Evolutionary conservation across 2,797 vertebrate genomes (phyloP), one percentile per base, ranked within the genome.

Genomic region (Columba guinea): DNA sequence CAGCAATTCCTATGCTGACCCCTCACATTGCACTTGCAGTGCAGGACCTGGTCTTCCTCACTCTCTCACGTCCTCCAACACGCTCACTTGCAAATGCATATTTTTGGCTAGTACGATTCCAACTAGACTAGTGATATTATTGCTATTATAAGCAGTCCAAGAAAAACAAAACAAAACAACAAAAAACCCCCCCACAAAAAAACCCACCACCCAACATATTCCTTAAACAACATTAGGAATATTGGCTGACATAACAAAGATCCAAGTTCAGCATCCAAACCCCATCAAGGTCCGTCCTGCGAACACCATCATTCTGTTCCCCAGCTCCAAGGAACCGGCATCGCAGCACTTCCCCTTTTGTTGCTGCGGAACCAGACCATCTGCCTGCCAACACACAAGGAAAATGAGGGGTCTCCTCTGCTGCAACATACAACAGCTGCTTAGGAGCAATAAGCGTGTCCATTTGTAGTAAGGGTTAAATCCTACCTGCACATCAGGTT

Each of bases 401-500:
- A 51, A 58, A 56, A 34, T 3, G 5, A 77, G 27, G 7, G 18
- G 12, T 74, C 46, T 51, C 28, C 27, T 64, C 56, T 27, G 13
- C 1, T 55, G 32, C 58, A 70, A 44, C 34, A 9, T 71, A 18
- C 53, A 30, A 39, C 39, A 60, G 52, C 35, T 32, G 18, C 44
- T 39, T 0, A 0, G 0, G 22, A 65, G 28, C 21, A 51, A 65
- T 22, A 76, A 65, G 13, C 28, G n/a, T 1, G 3, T 7, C 44
- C 6, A 2, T 52, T 20, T 58, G 44, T 35, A 76, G 26, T 3
- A 11, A 84, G 8, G 18, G 16, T 71, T 94, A 84, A 65, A 67
- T 84, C 58, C 35, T 76, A 55, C 41, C 64, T 62, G 52, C 5
- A 0, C 20, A 44, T 51, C 41, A 30, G n/a, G 35, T 70, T 59